Evolutionary conservation across 2,888 invertebrate species (phyloP).

Genomic region (Eristalis tenax): DNA sequence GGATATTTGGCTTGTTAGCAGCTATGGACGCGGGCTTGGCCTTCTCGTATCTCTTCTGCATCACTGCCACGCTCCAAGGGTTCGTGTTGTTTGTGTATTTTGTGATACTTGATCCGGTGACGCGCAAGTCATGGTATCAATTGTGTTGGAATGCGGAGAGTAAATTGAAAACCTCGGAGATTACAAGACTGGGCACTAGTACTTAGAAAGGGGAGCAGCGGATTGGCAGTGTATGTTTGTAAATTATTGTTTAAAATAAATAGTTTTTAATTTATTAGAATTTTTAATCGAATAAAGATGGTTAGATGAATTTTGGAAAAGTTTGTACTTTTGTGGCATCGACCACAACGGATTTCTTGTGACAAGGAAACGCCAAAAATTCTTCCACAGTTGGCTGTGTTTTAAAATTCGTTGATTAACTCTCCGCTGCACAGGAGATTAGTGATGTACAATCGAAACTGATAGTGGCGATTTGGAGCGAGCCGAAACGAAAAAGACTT

Average conservation of each 20-base stretch:
- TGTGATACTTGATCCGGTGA: slow-evolving; percentile 83
- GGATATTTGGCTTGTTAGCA: slow-evolving; percentile 84
- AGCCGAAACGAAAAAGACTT: too few species aligned
- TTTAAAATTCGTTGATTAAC: too few species aligned
- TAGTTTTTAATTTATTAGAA: not conserved
- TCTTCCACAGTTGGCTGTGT: too few species aligned
- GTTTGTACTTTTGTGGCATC: too few species aligned
- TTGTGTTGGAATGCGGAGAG: slow-evolving; percentile 29
- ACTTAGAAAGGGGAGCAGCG: not conserved
- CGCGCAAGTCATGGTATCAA: slow-evolving; percentile 82
- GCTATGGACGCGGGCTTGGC: slow-evolving; percentile 81
- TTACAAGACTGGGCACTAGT: slow-evolving; percentile 18
- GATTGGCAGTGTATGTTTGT: not conserved
- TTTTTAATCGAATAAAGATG: not conserved
- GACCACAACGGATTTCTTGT: too few species aligned
- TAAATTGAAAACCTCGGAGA: slow-evolving; percentile 66
- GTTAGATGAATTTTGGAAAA: not conserved
- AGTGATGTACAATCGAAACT: too few species aligned
- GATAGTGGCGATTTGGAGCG: too few species aligned
- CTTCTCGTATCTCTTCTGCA: slow-evolving; percentile 85
- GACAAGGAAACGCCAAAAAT: too few species aligned
- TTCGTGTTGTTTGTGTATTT: slow-evolving; percentile 85
- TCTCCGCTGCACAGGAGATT: too few species aligned
- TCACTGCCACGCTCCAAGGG: slow-evolving; percentile 85
- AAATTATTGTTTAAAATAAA: not conserved